Evolutionary conservation across 2,797 vertebrate genomes (phyloP).

Genomic region (Ciconia nigra): DNA sequence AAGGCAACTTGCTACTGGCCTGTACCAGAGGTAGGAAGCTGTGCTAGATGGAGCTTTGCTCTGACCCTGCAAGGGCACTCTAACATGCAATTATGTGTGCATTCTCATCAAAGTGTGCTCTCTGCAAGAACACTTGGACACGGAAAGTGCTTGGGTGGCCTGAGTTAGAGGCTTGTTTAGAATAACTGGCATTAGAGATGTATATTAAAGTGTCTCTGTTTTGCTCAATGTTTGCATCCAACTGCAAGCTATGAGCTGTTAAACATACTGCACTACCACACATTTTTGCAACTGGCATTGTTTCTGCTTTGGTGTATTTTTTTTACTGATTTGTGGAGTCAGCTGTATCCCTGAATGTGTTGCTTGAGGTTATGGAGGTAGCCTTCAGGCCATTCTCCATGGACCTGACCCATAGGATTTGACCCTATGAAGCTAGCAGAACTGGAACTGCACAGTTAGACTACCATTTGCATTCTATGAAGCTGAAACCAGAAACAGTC

Average conservation of each 20-base stretch:
- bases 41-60: background rate
- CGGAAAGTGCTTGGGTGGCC: background rate
- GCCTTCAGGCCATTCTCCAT: too few species aligned
- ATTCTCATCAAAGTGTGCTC: background rate
- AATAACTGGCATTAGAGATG: background rate
- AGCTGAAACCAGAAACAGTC: background rate
- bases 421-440: background rate
- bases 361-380: background rate
- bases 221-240: background rate
- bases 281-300: background rate
- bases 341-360: background rate
- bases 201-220: background rate
- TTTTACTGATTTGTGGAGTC: background rate
- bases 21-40: background rate
- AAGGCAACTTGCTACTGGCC: background rate
- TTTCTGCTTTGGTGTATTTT: background rate
- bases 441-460: background rate
- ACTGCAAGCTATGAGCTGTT: background rate
- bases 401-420: background rate
- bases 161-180: background rate
- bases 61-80: background rate
- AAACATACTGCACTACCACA: background rate
- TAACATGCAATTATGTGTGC: accelerated
- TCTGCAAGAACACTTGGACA: background rate
- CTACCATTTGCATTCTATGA: background rate